Conservation (phyloP, 2,888 invertebrate genomes). For the Corbicula japonica region DNA sequence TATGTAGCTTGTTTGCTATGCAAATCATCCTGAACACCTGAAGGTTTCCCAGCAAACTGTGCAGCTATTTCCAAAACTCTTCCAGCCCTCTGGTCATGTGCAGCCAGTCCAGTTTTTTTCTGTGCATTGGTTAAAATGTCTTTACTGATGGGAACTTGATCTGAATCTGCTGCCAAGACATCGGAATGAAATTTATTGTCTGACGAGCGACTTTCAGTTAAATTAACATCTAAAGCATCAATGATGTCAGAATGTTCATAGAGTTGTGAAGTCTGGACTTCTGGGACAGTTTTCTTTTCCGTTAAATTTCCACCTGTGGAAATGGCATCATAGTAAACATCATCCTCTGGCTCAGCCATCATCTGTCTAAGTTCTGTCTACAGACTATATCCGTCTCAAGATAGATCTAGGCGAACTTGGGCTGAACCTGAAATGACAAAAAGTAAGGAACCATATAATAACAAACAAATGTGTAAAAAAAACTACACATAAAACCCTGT, state of each 20-base stretch:
- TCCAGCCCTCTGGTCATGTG: not conserved
- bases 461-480: not conserved
- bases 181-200: not conserved
- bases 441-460: not conserved
- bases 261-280: not conserved
- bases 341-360: constrained; percentile 28
- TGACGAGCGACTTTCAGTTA: not conserved
- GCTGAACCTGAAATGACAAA: not conserved
- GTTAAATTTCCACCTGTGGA: constrained; percentile 1
- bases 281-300: not conserved
- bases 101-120: too few species aligned
- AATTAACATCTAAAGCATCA: not conserved
- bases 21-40: not conserved
- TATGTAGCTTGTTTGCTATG: constrained; percentile 5
- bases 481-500: too few species aligned
- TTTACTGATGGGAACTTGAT: too few species aligned
- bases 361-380: not conserved
- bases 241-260: not conserved
- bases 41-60: not conserved
- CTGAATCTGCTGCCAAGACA: not conserved
- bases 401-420: not conserved
- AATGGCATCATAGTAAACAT: constrained; percentile 25
- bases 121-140: too few species aligned
- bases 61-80: not conserved
- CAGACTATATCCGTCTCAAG: not conserved